These are phyloP conservation scores for Rhizoglyphus robini DNA, from an alignment of 1,140 invertebrate species.

Conservation along the genomic window DNA sequence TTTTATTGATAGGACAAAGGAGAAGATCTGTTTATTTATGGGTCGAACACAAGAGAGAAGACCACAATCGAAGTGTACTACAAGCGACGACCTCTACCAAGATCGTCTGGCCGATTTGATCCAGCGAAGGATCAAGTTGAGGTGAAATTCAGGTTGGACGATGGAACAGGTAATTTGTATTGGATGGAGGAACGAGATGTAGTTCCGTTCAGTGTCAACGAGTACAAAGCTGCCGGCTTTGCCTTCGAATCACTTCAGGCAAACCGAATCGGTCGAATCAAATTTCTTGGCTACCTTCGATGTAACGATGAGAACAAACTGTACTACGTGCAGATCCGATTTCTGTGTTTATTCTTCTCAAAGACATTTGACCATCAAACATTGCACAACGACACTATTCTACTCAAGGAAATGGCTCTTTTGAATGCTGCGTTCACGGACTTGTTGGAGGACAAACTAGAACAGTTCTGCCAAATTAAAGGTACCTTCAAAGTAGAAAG, in stretches of 20 bases:
- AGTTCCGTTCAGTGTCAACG: not conserved
- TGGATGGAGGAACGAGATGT: not conserved
- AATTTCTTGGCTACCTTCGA: not conserved
- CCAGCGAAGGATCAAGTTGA: not conserved
- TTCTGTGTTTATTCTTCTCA: not conserved
- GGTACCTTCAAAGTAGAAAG: constrained; percentile 20
- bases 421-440: not conserved
- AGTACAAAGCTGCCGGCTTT: not conserved
- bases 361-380: not conserved
- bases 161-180: not conserved
- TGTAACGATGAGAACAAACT: not conserved
- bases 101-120: not conserved
- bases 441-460: constrained; percentile 16
- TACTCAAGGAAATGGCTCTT: not conserved
- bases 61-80: not conserved
- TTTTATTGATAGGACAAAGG: not conserved
- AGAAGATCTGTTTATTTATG: not conserved
- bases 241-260: not conserved
- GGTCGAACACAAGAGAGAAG: not conserved
- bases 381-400: not conserved
- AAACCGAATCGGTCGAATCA: not conserved
- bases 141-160: not conserved
- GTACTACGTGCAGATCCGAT: not conserved
- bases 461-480: constrained; percentile 23
- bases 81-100: not conserved